Conservation (phyloP, 2,797 vertebrate genomes). For the Rousettus madagascariensis region DNA sequence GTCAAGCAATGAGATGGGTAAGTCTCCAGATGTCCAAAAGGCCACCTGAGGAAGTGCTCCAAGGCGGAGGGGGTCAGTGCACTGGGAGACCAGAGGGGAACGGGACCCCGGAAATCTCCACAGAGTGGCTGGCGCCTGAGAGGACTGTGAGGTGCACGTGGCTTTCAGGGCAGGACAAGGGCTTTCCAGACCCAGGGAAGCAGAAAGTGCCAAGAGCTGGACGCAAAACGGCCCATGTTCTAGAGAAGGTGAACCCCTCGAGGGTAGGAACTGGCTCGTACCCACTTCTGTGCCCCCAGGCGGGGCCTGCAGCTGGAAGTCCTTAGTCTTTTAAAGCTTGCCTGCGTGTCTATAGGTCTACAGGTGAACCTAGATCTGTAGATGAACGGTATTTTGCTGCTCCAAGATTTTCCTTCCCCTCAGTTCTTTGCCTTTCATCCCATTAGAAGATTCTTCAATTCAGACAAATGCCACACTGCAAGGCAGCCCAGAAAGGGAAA, state of each 20-base stretch:
- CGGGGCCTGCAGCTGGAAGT: not conserved
- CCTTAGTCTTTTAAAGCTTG: not conserved
- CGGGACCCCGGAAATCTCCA: not conserved
- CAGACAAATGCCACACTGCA: not conserved
- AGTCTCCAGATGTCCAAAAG: not conserved
- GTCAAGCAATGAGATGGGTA: not conserved
- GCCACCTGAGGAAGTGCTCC: not conserved
- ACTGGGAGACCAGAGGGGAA: not conserved
- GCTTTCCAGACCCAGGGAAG: not conserved
- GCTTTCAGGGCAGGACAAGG: not conserved
- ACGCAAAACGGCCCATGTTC: not conserved
- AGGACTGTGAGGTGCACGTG: not conserved
- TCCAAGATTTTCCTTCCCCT: not conserved
- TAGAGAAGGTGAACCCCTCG: not conserved
- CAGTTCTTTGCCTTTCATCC: not conserved
- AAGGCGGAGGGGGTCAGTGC: not conserved
- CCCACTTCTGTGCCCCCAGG: not conserved
- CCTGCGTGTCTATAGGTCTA: not conserved
- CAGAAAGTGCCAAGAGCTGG: not conserved
- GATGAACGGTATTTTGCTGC: not conserved
- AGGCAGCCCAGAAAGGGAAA: too few relatives aligned
- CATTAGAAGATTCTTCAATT: slow-evolving; percentile 12
- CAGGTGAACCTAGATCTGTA: not conserved
- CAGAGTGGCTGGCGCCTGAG: not conserved
- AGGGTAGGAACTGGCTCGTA: not conserved